Base-by-base conservation (phyloP, 2,888 invertebrate species). In the Synergus japonicus region DNA sequence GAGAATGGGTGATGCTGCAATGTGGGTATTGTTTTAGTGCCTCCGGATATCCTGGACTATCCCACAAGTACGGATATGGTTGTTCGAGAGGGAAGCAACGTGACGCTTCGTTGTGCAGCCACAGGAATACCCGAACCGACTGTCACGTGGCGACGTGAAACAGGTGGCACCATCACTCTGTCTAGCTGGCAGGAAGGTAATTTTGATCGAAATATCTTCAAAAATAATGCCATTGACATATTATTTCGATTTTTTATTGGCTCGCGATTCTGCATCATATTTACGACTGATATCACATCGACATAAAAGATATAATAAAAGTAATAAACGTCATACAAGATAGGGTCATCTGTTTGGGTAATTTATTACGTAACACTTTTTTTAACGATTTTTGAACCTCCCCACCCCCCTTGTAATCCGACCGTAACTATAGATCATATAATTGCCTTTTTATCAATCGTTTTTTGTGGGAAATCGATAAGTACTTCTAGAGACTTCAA, bases 81-180 rank as follows among this genome's bases (percentile, higher is more conserved):
- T 82, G 97, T 97, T 10, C 93, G 96, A 54, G 98, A 97, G 92
- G 97, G 97, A 37, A 96, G 96, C 84, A 97, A 97, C 89, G 97
- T 98, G 78, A 96, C 96, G 80, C 93, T 98, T 78, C 94, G 95
- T 18, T 98, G 98, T 91, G 97, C 96, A 15, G 98, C 97, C 0
- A 96, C 96, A 78, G 97, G 98, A 7, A 96, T 96, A 22, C 98
- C 98, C 0, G 93, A 95, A 77, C 98, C 98, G 0, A 95, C 94
- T 15, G 97, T 98, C 84, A 96, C 96, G 79, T 98, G 98, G 98
- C 94, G 96, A 83, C 94, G 97, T 60, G 97, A 97, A 92, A 96
- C 96, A 80, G 96, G 96, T 29, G 86, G 94, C 44, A 94, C 94
- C 80, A 95, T 95, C 86, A 93, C 93, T 81, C 92, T 94, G 46